Evolutionary conservation across 2,797 vertebrate genomes (phyloP).

Genomic region (Notoglanidium macrostoma): DNA sequence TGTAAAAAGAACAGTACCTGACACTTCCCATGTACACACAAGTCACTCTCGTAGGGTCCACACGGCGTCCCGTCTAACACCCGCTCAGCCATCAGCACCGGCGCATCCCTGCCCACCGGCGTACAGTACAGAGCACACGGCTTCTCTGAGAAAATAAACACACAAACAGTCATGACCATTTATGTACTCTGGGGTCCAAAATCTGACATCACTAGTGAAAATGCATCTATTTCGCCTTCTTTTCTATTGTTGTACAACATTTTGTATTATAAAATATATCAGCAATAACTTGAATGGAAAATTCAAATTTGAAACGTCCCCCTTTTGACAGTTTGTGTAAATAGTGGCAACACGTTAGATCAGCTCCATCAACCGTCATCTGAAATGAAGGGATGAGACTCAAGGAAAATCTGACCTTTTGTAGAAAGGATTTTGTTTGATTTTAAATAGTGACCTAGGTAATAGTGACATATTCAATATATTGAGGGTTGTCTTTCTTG

Average conservation of each 20-base stretch:
- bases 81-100: constrained; percentile 84
- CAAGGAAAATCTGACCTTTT: background rate
- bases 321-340: background rate
- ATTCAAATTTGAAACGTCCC: background rate
- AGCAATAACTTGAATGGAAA: background rate
- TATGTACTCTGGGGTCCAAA: background rate
- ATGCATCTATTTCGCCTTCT: background rate
- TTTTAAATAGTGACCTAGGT: background rate
- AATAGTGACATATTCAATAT: background rate
- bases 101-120: constrained; percentile 83
- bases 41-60: constrained; percentile 90
- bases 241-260: background rate
- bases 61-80: constrained; percentile 95
- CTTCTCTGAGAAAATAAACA: constrained; percentile 78
- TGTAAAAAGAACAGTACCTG: constrained; percentile 78
- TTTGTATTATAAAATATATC: background rate
- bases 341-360: background rate
- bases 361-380: background rate
- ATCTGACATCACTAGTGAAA: background rate
- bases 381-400: background rate
- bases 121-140: constrained; percentile 91
- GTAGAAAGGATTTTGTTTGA: background rate
- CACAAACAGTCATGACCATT: constrained; percentile 26
- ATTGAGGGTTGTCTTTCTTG: background rate
- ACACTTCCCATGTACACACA: constrained; percentile 93